phyloP scores from a whole-genome alignment of 2,113 vertebrate species.

The Solenodon paradoxus region DNA sequence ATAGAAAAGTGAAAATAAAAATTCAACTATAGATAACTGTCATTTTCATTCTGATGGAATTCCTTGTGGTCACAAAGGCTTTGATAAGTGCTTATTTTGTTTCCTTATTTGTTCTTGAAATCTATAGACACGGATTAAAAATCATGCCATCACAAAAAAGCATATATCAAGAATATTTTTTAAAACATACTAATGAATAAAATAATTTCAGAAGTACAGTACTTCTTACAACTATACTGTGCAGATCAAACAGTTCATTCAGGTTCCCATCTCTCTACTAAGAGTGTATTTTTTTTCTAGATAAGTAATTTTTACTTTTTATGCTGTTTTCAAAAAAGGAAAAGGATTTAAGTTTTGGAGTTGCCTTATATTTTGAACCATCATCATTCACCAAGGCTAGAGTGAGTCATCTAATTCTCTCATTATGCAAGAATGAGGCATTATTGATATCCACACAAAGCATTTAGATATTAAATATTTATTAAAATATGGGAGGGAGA shows the following conservation, averaged over 20 bases:
- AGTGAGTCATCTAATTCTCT: neutral
- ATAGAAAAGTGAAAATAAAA: neutral
- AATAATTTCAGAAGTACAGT: neutral
- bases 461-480: neutral
- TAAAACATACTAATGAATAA: neutral
- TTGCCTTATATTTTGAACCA: neutral
- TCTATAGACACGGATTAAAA: neutral
- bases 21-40: neutral
- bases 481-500: neutral
- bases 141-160: no score
- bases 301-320: neutral
- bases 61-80: neutral
- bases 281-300: slow-evolving; percentile 16
- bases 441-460: neutral
- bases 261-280: neutral
- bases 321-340: neutral
- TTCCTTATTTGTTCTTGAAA: neutral
- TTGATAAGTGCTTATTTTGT: neutral
- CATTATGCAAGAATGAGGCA: neutral
- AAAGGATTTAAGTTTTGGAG: neutral
- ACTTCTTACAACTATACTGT: neutral
- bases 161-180: neutral
- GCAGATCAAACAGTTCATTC: neutral
- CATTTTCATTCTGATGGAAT: neutral
- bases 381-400: neutral